A percentile compares a stretch with the other conserved stretches of the same genome.
phyloP scores from a whole-genome alignment of 30 jellyfish, hydroid and myxozoan species.

The Clytia hemisphaerica region DNA sequence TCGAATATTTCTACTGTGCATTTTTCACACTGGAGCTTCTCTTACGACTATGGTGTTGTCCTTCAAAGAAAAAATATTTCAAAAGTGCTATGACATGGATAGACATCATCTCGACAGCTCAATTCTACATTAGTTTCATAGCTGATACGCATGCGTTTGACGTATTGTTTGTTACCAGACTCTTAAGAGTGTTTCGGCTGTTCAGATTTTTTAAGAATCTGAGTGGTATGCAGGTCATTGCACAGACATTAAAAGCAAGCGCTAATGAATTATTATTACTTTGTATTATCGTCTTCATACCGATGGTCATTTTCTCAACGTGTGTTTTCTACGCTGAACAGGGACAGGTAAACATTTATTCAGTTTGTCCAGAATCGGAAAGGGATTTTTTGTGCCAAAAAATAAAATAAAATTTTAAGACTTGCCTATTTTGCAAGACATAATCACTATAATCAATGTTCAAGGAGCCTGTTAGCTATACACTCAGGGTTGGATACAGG shows the following conservation, averaged over 20 bases:
- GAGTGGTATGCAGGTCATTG: constrained; percentile 98
- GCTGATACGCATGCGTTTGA: constrained; percentile 58
- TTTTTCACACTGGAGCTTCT: constrained; percentile 82
- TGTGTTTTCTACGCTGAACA: constrained; percentile 78
- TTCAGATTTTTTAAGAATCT: constrained; percentile 89
- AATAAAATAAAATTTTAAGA: too few relatives aligned
- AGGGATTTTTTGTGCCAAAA: too few relatives aligned
- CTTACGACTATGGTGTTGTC: constrained; percentile 72
- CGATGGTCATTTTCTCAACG: constrained; percentile 93
- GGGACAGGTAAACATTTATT: constrained; percentile 33
- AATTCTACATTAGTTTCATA: constrained; percentile 73
- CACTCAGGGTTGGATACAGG: too few relatives aligned
- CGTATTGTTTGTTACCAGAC: constrained; percentile 78
- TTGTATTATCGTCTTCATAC: constrained; percentile 71
- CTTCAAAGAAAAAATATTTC: constrained; percentile 53
- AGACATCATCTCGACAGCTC: constrained; percentile 76
- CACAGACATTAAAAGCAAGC: constrained; percentile 94
- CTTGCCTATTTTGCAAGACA: too few relatives aligned
- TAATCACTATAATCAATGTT: too few relatives aligned
- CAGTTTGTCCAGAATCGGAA: neutral
- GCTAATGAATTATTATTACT: constrained; percentile 82
- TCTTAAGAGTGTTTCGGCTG: constrained; percentile 74
- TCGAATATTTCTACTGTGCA: constrained; percentile 85
- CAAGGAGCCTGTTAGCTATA: too few relatives aligned
- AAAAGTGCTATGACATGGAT: constrained; percentile 74